Evolutionary conservation across 1,140 invertebrate genomes (phyloP).

Genomic region (Pygmarrhopalites habei): DNA sequence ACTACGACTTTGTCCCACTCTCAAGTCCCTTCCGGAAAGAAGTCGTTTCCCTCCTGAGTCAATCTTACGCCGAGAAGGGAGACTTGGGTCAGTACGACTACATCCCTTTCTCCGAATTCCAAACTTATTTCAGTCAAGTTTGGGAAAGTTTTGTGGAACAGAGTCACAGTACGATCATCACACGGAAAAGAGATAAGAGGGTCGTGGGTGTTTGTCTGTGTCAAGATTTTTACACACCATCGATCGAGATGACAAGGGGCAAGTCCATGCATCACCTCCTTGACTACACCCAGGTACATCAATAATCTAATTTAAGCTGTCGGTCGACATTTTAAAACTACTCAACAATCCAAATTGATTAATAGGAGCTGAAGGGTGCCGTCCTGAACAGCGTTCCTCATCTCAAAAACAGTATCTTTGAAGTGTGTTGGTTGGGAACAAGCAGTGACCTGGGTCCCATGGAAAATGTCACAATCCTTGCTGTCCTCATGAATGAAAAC

Average conservation of each 20-base stretch:
- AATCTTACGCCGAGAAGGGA: neutral
- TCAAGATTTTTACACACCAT: slow-evolving; percentile 2
- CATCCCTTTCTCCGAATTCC: neutral
- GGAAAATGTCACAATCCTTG: neutral
- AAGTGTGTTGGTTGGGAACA: neutral
- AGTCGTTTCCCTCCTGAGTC: neutral
- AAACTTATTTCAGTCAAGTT: neutral
- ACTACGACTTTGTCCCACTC: neutral
- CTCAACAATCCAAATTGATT: too few species aligned
- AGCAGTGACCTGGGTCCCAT: neutral
- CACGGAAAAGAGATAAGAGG: neutral
- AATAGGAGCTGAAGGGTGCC: neutral
- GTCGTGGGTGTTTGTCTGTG: neutral
- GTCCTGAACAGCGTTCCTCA: slow-evolving; percentile 1
- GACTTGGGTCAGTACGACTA: neutral
- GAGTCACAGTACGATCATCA: neutral
- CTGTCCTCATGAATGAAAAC: slow-evolving; percentile 1
- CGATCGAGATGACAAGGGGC: neutral
- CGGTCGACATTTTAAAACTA: too few species aligned
- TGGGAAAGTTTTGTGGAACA: neutral
- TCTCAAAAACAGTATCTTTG: neutral
- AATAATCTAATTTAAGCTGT: too few species aligned
- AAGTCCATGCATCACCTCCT: neutral
- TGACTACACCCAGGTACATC: neutral
- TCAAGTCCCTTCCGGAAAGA: neutral